Evolutionary conservation across 2,797 vertebrate species (phyloP), one percentile per base, ranked within the genome.

Genomic region (Gadopsis bispinosus): DNA sequence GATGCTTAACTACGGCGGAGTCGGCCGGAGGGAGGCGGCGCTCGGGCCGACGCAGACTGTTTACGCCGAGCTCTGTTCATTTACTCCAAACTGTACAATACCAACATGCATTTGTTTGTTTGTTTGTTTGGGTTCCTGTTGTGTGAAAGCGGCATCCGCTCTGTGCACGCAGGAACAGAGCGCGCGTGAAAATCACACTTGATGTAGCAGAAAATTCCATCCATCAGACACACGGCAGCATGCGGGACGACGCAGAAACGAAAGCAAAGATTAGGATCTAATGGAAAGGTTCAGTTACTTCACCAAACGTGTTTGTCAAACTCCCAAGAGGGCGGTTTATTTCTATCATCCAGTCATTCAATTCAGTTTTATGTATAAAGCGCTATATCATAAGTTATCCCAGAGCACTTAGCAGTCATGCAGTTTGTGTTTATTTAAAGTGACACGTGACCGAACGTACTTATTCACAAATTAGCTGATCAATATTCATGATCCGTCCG

Each of bases 131-230:
- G 16, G 7, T 45, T 59, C 31, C 45, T 69, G 53, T 22, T 59
- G 69, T 43, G 43, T n/a, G 29, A 59, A 65, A 53, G 22, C 59
- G 22, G 73, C 33, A 7, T 53, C 63, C 0, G 0, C 19, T 63
- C 20, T 11, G 67, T 67, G 54, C 70, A 26, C 48, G 43, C 22
- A 5, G 17, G 13, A 37, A 68, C 14, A n/a, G 31, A 41, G 13
- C 22, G 53, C 10, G 66, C 7, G 5, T 59, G 7, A 70, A 61
- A 48, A 62, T 20, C 62, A 14, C 39, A 47, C 31, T 55, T 2
- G 19, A 55, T 67, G 75, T 51, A 35, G 74, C 77, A 68, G 80
- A 64, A 61, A 64, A 74, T 83, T 66, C 26, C 16, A 56, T 51
- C 8, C 43, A 4, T 33, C 6, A 29, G 62, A 53, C 11, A 7